phyloP scores from a whole-genome alignment of 2,888 invertebrate genomes.

The Harpagoxenus sublaevis region DNA sequence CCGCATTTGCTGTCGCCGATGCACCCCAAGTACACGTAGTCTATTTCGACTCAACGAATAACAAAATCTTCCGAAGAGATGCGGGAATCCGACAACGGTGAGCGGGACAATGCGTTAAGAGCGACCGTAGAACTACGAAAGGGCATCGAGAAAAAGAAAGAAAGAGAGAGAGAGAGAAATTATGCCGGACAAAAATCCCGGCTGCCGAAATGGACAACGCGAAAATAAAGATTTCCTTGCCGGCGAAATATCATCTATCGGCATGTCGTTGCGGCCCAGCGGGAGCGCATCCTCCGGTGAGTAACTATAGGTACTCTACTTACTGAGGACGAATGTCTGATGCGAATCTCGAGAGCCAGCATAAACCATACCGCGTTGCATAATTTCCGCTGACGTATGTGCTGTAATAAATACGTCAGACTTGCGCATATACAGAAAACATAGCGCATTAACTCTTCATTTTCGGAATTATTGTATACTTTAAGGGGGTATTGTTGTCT shows the following conservation, averaged over 20 bases:
- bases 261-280: conserved; percentile 92
- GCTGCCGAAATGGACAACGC: conserved; percentile 82
- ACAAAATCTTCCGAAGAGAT: conserved; percentile 60
- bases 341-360: conserved; percentile 34
- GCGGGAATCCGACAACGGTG: conserved; percentile 50
- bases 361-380: conserved; percentile 2
- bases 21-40: not conserved
- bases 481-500: too few relatives aligned
- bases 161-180: conserved; percentile 63
- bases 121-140: conserved; percentile 42
- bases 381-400: conserved; percentile 19
- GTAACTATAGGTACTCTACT: conserved; percentile 76
- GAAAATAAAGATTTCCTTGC: conserved; percentile 82
- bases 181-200: conserved; percentile 84
- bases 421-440: not conserved
- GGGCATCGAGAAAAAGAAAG: conserved; percentile 58
- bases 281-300: conserved; percentile 92
- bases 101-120: conserved; percentile 50
- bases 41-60: conserved; percentile 7
- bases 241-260: conserved; percentile 93
- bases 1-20: not conserved
- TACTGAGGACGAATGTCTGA: conserved; percentile 23
- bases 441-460: not conserved
- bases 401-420: conserved; percentile 17
- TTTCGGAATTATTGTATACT: not conserved